Conservation (phyloP, 2,888 invertebrate genomes). For the Plagodis pulveraria region DNA sequence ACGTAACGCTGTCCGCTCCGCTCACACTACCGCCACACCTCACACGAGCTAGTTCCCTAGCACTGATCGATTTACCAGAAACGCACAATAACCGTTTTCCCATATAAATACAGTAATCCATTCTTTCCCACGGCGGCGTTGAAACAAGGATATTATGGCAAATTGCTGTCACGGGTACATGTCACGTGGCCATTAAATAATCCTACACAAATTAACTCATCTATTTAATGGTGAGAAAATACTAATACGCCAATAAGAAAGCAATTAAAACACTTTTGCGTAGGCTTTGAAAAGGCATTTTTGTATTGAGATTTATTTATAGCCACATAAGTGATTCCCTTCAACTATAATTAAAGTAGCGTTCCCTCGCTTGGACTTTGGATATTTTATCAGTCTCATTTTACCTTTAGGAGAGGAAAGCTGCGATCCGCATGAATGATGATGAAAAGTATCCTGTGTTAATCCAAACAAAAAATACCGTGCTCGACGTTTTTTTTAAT, state of each 20-base stretch:
- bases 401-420: too few species aligned
- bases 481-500: too few species aligned
- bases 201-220: not conserved
- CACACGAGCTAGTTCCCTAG: not conserved
- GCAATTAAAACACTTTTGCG: not conserved
- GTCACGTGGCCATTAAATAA: conserved; percentile 7
- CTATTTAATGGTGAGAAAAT: conserved; percentile 1
- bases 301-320: too few species aligned
- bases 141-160: conserved; percentile 9
- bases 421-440: too few species aligned
- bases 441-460: too few species aligned
- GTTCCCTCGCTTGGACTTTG: too few species aligned
- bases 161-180: conserved; percentile 6
- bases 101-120: conserved; percentile 6
- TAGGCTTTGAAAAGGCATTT: too few species aligned
- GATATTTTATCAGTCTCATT: too few species aligned
- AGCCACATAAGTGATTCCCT: too few species aligned
- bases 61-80: not conserved
- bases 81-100: conserved; percentile 4
- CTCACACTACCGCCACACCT: not conserved
- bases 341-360: too few species aligned
- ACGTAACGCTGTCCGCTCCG: conserved; percentile 3
- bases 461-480: too few species aligned
- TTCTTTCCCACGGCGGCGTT: conserved; percentile 17
- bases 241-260: not conserved